phyloP scores from a whole-genome alignment of 2,113 vertebrate genomes.

The Lamprotornis superbus region DNA sequence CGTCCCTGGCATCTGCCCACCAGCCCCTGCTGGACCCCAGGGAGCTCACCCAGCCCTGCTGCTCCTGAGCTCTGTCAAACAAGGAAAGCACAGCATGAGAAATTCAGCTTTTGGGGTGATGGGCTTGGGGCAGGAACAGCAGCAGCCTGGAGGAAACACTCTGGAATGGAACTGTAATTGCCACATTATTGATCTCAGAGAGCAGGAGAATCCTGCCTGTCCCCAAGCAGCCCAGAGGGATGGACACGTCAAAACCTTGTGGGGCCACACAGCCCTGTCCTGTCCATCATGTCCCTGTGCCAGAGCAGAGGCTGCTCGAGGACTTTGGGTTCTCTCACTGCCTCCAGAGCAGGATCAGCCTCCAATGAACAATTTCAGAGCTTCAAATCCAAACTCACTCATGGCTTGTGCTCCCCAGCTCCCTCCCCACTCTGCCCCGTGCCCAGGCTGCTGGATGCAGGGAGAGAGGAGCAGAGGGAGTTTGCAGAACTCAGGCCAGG shows the following conservation, averaged over 20 bases:
- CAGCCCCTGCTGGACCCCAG: background rate
- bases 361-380: fast-evolving
- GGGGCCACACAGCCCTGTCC: background rate
- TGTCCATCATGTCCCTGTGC: fast-evolving
- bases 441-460: background rate
- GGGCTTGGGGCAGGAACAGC: background rate
- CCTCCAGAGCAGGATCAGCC: background rate
- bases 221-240: background rate
- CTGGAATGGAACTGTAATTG: background rate
- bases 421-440: fast-evolving
- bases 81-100: background rate
- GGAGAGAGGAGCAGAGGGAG: background rate
- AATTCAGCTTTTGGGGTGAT: background rate
- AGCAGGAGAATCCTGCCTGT: background rate
- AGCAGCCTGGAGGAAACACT: background rate
- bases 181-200: background rate
- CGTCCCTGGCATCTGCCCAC: background rate
- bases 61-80: background rate
- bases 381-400: background rate
- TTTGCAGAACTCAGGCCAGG: fast-evolving
- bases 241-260: fast-evolving
- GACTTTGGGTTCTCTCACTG: background rate
- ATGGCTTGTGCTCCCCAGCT: background rate
- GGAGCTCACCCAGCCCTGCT: background rate
- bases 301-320: background rate